Evolutionary conservation across 2,888 invertebrate species (phyloP), one percentile per base, ranked within the genome.

Genomic region (Mactromeris polynyma): DNA sequence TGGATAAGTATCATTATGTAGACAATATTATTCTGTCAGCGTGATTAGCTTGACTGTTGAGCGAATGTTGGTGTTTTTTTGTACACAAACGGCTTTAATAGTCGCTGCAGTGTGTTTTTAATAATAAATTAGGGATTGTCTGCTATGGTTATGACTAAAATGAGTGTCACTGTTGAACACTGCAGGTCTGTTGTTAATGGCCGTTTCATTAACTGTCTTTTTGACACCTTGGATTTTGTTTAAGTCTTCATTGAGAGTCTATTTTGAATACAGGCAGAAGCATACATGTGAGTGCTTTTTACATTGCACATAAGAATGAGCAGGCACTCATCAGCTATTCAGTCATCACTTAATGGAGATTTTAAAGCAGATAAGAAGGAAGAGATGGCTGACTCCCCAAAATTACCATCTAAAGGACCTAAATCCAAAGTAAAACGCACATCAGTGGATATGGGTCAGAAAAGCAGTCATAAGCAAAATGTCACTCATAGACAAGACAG

Each of bases 331-430:
- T 38, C 81, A 58, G 81, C 79, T 51, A 86, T 85, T 69, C 80
- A 90, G 87, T 78, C 90, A 88, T 87, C 91, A 81, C 79, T 93
- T 54, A 93, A 93, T 93, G 94, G 94, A 79, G 93, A 94, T 80
- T 81, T 92, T 83, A 90, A 90, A 87, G 83, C 88, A 69, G 85
- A 89, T 38, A 87, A 86, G 81, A 90, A 90, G 51, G 91, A 90
- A 46, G 90, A 89, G 51, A 58, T 82, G 80, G 69, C 54, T 38
- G 89, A 88, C 64, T 91, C 89, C 19, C 89, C 84, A 54, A 91
- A 86, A 73, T n/a, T 79, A 38, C 81, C 73, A 40, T 73, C 79
- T 31, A 77, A 46, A n/a, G 54, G 54, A 33, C 54, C 46, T 73
- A 84, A 84, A 46, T 54, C 84, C n/a, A 84, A 84, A 78, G 58